Percentiles rank a stretch among this genome's conserved stretches.
These are phyloP conservation scores for Euthynnus affinis DNA, from an alignment of 2,797 vertebrate species.

Conservation along the genomic window DNA sequence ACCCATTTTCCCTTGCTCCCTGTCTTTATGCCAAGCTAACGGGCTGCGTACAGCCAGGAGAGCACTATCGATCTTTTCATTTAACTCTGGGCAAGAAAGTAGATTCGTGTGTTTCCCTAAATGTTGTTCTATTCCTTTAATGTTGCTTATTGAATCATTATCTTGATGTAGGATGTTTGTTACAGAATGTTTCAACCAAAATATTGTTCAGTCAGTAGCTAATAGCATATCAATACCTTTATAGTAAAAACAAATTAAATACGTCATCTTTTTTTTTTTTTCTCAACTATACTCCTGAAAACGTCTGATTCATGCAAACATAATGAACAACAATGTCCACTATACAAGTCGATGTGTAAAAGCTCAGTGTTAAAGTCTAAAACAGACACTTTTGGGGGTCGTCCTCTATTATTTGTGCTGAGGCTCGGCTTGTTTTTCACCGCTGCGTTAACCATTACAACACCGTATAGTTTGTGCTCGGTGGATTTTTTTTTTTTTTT, in stretches of 20 bases:
- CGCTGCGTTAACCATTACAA: constrained; percentile 37
- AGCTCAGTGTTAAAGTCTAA: constrained; percentile 18
- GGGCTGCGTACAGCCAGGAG: no score
- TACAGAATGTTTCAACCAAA: no score
- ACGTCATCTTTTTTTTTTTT: background rate
- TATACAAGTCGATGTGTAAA: background rate
- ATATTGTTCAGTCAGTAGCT: no score
- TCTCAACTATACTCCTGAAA: background rate
- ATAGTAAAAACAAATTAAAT: background rate
- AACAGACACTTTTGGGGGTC: constrained; percentile 43
- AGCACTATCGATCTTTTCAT: background rate
- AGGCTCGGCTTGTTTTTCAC: constrained; percentile 55
- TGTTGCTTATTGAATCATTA: background rate
- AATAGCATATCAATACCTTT: background rate
- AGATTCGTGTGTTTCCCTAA: background rate
- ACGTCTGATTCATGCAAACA: background rate
- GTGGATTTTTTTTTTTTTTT: constrained; percentile 71
- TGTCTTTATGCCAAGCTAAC: no score
- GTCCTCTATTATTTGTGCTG: constrained; percentile 29
- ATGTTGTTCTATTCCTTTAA: background rate
- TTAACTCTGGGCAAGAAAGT: background rate
- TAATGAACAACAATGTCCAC: background rate
- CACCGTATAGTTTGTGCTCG: constrained; percentile 59
- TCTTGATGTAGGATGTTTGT: background rate
- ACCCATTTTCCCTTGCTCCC: no score